Evolutionary conservation across 1,140 invertebrate genomes (phyloP), one percentile per base, ranked within the genome.

Genomic region (Aphelinus atriplicis): DNA sequence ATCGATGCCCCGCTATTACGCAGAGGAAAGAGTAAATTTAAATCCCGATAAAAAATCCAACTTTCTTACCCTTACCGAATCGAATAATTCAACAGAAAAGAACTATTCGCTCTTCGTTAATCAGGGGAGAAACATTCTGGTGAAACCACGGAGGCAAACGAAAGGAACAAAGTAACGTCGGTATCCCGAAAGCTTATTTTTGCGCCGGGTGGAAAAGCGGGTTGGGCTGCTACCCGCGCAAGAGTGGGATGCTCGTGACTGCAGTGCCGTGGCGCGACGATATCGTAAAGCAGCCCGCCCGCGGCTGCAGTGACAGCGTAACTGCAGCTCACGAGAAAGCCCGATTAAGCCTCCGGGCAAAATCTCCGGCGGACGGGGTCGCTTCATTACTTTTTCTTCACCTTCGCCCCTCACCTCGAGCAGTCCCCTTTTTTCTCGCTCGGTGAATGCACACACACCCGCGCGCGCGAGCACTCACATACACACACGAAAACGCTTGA

Each of bases 301-400:
- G 47, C 56, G 57, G 48, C 57, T 76, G 67, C 55, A 60, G 53
- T 51, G 53, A 43, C 26, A 73, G 48, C 67, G 57, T 64, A 56
- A 68, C 57, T 65, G 26, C 26, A 26, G 26, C n/a, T 45, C 58
- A 47, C 47, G 50, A 68, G 69, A 75, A 79, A 76, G 71, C 65
- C 71, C 50, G 71, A 72, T 74, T 79, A 75, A 79, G 76, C 74
- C 78, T 76, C 65, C 7, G 46, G 65, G 74, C 72, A 51, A 78
- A 79, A 78, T 79, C 76, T 73, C 71, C 26, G 26, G 53, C 51
- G 55, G 26, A 46, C 42, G 61, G 5, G 5, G 62, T 7, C 43
- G 72, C 72, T 74, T 74, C 72, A 75, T 70, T 70, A 70, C 67
- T 77, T 68, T 71, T 71, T 70, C 67, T 61, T 47, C 46, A 61